These are phyloP conservation scores for Petrolisthes cinctipes DNA, from an alignment of 2,888 invertebrate species.

Conservation along the genomic window DNA sequence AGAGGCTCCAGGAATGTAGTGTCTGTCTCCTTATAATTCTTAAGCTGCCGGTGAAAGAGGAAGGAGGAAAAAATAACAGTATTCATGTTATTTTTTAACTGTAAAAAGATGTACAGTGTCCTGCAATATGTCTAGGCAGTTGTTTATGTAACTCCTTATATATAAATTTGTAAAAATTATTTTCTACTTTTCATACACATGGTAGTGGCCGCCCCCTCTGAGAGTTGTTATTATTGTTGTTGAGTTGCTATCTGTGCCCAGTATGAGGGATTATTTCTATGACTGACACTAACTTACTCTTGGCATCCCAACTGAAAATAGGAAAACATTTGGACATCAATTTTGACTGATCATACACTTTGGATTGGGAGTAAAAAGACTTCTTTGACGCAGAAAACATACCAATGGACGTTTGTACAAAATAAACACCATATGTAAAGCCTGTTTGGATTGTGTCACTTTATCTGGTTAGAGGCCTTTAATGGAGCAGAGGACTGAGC, in stretches of 20 bases:
- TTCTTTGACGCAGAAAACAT: no score
- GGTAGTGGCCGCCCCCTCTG: slow-evolving; percentile 5
- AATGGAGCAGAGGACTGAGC: no score
- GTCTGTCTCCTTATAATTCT: slow-evolving; percentile 17
- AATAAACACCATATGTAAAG: no score
- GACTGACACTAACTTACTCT: not conserved
- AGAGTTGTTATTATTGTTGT: slow-evolving; percentile 1
- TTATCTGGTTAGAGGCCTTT: no score
- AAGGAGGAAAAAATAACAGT: slow-evolving; percentile 29
- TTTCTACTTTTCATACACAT: slow-evolving; percentile 45
- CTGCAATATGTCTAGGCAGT: slow-evolving; percentile 28
- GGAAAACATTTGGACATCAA: no score
- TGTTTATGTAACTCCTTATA: slow-evolving; percentile 30
- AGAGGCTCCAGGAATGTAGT: slow-evolving; percentile 31
- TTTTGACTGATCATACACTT: no score
- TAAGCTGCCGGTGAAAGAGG: not conserved
- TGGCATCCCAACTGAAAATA: slow-evolving; percentile 8
- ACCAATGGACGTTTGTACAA: no score
- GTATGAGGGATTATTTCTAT: not conserved
- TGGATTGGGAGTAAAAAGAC: no score
- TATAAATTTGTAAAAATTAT: slow-evolving; percentile 37
- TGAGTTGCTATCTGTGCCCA: slow-evolving; percentile 30
- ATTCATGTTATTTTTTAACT: slow-evolving; percentile 41
- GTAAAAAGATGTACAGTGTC: slow-evolving; percentile 52
- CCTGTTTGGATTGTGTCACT: no score